These are phyloP conservation scores for Allobates femoralis DNA, from an alignment of 2,797 vertebrate species.

Conservation along the genomic window DNA sequence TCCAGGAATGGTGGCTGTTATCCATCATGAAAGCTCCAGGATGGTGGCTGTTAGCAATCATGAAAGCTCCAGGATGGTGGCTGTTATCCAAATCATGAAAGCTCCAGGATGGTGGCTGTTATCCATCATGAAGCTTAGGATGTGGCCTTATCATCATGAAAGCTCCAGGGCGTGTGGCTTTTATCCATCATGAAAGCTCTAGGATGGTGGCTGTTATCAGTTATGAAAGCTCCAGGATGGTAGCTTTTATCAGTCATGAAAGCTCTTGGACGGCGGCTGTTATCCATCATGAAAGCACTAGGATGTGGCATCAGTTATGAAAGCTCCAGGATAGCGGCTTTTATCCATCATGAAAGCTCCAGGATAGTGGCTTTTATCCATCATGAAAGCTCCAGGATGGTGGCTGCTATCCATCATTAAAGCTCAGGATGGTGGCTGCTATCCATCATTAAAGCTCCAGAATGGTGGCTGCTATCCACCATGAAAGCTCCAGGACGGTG, in stretches of 20 bases:
- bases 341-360: constrained; percentile 81
- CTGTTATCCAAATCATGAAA: constrained; percentile 82
- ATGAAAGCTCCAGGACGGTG: constrained; percentile 80
- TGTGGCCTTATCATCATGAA: too few species aligned
- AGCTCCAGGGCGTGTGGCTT: constrained; percentile 80
- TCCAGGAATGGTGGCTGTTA: constrained; percentile 81
- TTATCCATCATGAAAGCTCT: constrained; percentile 81
- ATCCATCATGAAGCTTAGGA: constrained; percentile 82
- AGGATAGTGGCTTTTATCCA: constrained; percentile 83
- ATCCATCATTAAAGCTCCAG: constrained; percentile 80
- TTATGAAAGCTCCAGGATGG: constrained; percentile 79
- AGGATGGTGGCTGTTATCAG: constrained; percentile 83
- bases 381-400: constrained; percentile 79
- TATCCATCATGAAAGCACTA: constrained; percentile 81
- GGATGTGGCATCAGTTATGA: too few species aligned
- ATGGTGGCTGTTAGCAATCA: constrained; percentile 82
- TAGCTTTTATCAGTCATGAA: constrained; percentile 82
- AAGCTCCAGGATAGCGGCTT: too few species aligned
- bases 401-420: constrained; percentile 82
- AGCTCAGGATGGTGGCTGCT: constrained; percentile 81
- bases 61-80: constrained; percentile 81
- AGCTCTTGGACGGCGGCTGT: constrained; percentile 81
- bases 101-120: constrained; percentile 81
- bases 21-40: constrained; percentile 80
- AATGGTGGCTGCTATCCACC: constrained; percentile 82